These are phyloP conservation scores for Drosophila quadrilineata DNA, from an alignment of 1,140 invertebrate genomes.

Conservation along the genomic window DNA sequence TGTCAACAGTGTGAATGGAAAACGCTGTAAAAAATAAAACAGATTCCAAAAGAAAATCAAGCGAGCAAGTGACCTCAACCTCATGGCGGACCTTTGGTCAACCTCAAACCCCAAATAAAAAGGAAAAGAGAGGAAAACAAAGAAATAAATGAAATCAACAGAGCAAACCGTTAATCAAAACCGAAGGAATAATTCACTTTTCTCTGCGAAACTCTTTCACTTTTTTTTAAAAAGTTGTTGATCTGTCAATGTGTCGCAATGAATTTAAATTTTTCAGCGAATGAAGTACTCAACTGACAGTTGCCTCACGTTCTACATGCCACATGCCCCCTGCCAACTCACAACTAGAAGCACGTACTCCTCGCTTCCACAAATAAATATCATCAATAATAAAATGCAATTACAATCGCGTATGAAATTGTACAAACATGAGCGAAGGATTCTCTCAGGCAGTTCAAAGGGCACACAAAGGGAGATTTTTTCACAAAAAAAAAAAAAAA, in stretches of 20 bases:
- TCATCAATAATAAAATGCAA: conserved; percentile 72
- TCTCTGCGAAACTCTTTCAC: too few relatives aligned
- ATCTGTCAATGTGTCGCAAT: conserved; percentile 56
- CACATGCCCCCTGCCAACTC: too few relatives aligned
- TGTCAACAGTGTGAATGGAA: conserved; percentile 31
- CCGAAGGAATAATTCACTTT: conserved; percentile 24
- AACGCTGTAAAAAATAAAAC: conserved; percentile 8
- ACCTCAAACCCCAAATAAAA: neutral
- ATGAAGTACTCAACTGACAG: conserved; percentile 53
- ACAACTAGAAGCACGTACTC: neutral
- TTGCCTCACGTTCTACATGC: conserved; percentile 21
- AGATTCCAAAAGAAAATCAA: conserved; percentile 38
- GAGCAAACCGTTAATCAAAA: conserved; percentile 54
- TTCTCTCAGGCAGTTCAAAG: too few relatives aligned
- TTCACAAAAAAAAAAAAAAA: conserved; percentile 30
- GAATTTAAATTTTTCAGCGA: conserved; percentile 73
- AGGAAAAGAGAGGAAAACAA: conserved; percentile 15
- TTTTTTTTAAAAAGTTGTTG: conserved; percentile 40
- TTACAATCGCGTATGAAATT: conserved; percentile 35
- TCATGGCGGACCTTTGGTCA: neutral
- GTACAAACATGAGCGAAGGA: neutral
- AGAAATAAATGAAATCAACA: conserved; percentile 28
- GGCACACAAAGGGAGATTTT: neutral
- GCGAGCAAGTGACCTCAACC: conserved; percentile 25
- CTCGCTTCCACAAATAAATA: neutral